Evolutionary conservation across 2,113 vertebrate genomes (phyloP).

Genomic region (Cheirogaleus medius): DNA sequence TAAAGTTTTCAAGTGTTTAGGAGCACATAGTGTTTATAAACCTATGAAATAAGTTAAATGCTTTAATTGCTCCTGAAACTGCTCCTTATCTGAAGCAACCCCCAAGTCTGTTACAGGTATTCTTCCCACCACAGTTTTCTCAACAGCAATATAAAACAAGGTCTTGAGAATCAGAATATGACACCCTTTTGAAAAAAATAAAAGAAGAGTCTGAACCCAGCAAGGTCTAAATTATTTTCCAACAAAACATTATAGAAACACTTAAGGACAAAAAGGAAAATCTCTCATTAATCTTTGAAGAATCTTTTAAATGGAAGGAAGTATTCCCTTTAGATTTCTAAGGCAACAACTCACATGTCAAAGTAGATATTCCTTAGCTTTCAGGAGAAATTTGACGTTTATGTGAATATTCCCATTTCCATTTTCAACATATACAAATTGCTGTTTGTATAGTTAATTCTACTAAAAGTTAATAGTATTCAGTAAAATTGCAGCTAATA

Average conservation of each 20-base stretch:
- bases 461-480: not conserved
- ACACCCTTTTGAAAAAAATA: not conserved
- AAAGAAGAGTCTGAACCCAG: not conserved
- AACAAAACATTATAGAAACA: not conserved
- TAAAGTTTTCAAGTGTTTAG: conserved; percentile 73
- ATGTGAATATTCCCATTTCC: not conserved
- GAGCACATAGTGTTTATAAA: conserved; percentile 80
- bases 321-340: conserved; percentile 31
- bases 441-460: not conserved
- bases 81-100: conserved; percentile 70
- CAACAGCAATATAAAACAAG: not conserved
- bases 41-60: conserved; percentile 80
- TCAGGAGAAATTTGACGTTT: not conserved
- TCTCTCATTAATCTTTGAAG: not conserved
- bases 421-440: not conserved
- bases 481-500: not conserved
- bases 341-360: not conserved
- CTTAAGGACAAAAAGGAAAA: not conserved
- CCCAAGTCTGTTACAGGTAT: not conserved
- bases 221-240: not conserved
- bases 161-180: not conserved
- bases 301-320: conserved; percentile 28
- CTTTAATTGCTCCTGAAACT: conserved; percentile 77
- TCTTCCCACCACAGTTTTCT: not conserved
- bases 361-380: not conserved